These are phyloP conservation scores for Tipula confusa DNA, from an alignment of 2,888 invertebrate genomes.

Conservation along the genomic window DNA sequence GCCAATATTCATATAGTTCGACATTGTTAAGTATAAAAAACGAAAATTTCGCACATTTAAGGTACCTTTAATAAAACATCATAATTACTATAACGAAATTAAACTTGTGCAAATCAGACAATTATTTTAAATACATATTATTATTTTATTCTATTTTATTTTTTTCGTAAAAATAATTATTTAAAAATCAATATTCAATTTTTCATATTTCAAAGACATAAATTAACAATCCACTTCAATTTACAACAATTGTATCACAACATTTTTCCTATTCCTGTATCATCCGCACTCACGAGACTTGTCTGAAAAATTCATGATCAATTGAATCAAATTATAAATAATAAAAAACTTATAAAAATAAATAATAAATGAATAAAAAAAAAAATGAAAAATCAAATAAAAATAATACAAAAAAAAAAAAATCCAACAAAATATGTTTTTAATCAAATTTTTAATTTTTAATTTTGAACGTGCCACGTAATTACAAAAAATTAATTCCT, in stretches of 20 bases:
- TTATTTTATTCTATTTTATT: background rate
- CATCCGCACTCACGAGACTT: background rate
- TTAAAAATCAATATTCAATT: background rate
- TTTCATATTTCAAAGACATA: background rate
- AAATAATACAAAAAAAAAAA: too few species aligned
- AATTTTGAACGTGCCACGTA: background rate
- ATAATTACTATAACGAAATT: background rate
- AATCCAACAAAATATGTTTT: background rate
- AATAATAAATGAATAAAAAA: background rate
- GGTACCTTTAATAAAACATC: background rate
- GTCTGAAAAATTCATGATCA: background rate
- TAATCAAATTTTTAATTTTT: background rate
- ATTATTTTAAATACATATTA: background rate
- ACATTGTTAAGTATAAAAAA: too few species aligned
- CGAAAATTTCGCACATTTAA: too few species aligned
- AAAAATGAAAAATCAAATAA: too few species aligned
- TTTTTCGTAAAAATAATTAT: background rate
- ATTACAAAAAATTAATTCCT: background rate
- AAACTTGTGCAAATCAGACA: too few species aligned
- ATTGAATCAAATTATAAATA: background rate
- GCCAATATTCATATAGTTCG: too few species aligned
- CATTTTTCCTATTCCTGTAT: background rate
- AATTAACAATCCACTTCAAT: background rate
- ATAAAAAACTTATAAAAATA: background rate
- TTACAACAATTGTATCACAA: too few species aligned